These are phyloP conservation scores for Dryadula phaetusa DNA, from an alignment of 2,888 invertebrate genomes.

Conservation along the genomic window DNA sequence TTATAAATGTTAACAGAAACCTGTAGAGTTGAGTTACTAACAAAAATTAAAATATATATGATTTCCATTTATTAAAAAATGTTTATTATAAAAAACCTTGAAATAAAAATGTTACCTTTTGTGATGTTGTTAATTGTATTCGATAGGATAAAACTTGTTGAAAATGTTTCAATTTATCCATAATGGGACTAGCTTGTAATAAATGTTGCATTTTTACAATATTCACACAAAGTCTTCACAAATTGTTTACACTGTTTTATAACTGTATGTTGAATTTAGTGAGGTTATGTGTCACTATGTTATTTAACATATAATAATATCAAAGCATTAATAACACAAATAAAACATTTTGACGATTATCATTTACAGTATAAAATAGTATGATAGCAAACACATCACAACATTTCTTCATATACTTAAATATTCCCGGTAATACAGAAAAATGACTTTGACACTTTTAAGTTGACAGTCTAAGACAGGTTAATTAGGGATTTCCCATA, in stretches of 20 bases:
- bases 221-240: slow-evolving; percentile 33
- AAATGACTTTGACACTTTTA: slow-evolving; percentile 31
- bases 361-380: background rate
- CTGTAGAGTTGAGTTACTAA: background rate
- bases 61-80: slow-evolving; percentile 21
- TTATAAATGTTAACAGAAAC: background rate
- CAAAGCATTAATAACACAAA: background rate
- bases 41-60: background rate
- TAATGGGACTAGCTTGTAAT: slow-evolving; percentile 82
- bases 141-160: slow-evolving; percentile 76
- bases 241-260: slow-evolving; percentile 35
- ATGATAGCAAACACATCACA: background rate
- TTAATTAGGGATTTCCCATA: background rate
- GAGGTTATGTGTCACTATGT: slow-evolving; percentile 59
- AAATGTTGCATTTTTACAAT: slow-evolving; percentile 71
- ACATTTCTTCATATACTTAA: slow-evolving; percentile 38
- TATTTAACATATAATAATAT: slow-evolving; percentile 12
- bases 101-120: slow-evolving; percentile 83
- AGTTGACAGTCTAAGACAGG: background rate
- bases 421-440: slow-evolving; percentile 45
- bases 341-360: background rate
- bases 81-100: slow-evolving; percentile 5
- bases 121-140: slow-evolving; percentile 86
- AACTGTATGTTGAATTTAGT: slow-evolving; percentile 29
- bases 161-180: slow-evolving; percentile 82